These are phyloP conservation scores for Poeciliopsis gracilis DNA, from an alignment of 2,797 vertebrate genomes.

Conservation along the genomic window DNA sequence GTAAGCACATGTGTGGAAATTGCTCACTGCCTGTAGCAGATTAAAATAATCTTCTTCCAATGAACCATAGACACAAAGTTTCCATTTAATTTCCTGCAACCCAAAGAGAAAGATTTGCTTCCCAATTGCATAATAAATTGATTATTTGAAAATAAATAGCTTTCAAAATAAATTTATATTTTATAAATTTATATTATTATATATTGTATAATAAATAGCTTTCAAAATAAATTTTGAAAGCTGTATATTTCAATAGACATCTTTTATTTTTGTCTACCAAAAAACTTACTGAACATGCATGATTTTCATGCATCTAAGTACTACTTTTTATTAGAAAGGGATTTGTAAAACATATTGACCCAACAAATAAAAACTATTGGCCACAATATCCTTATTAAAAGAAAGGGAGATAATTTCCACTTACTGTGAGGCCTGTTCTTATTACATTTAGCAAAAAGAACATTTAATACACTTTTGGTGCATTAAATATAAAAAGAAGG, in stretches of 20 bases:
- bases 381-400: background rate
- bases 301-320: background rate
- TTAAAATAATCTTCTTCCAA: background rate
- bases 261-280: background rate
- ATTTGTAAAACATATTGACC: background rate
- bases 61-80: background rate
- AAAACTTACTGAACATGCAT: background rate
- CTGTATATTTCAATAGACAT: background rate
- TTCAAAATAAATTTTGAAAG: too few relatives aligned
- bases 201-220: too few relatives aligned
- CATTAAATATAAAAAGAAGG: background rate
- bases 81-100: background rate
- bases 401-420: background rate
- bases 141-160: background rate
- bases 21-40: background rate
- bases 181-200: too few relatives aligned
- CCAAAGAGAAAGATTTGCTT: background rate
- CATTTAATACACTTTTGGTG: too few relatives aligned
- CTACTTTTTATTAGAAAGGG: background rate
- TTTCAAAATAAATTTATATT: too few relatives aligned
- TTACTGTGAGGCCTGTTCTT: too few relatives aligned
- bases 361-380: background rate
- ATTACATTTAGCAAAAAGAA: too few relatives aligned
- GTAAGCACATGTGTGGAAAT: background rate
- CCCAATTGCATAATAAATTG: background rate